Evolutionary conservation across 2,888 invertebrate species (phyloP), one percentile per base, ranked within the genome.

Genomic region (Standfussiana lucernea): DNA sequence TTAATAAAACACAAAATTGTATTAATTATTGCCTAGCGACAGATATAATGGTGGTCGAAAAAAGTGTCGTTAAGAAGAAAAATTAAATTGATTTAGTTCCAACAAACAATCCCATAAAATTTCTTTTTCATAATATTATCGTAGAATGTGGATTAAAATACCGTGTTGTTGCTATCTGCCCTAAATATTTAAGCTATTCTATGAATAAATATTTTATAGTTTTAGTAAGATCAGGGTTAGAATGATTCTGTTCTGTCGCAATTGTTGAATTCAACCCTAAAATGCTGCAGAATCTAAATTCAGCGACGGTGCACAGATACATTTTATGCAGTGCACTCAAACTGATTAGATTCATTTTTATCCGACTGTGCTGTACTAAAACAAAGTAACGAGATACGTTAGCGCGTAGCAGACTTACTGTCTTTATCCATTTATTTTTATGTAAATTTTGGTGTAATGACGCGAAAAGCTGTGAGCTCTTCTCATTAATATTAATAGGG

Each of bases 331-430:
- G 66, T 86, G 79, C 86, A 86, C 81, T 86, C 75, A 77, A 73
- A 88, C 68, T 77, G 86, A 88, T 86, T 86, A 88, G 78, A 79
- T 80, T 77, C 77, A 88, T 83, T 86, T 79, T 83, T 75, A 74
- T 81, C 66, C 70, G 59, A 77, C 72, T 72, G 68, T 68, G 69
- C 62, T 66, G 47, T 50, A 72, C 75, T 77, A 87, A 82, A 85
- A 85, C 79, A 79, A 82, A 79, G 82, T 82, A 79, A 83, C 64
- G 72, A 73, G 76, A 59, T 74, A 86, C 74, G 79, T 83, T 83
- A 78, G 83, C 84, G 68, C 68, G 71, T 28, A 71, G 13, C 65
- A 71, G 83, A 82, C 72, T 84, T 45, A 75, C 68, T 76, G 73
- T 81, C 76, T 77, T 69, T 77, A 66, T 75, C 62, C 86, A 70